Conservation (phyloP, 2,797 vertebrate species). For the Phoeniculus purpureus region DNA sequence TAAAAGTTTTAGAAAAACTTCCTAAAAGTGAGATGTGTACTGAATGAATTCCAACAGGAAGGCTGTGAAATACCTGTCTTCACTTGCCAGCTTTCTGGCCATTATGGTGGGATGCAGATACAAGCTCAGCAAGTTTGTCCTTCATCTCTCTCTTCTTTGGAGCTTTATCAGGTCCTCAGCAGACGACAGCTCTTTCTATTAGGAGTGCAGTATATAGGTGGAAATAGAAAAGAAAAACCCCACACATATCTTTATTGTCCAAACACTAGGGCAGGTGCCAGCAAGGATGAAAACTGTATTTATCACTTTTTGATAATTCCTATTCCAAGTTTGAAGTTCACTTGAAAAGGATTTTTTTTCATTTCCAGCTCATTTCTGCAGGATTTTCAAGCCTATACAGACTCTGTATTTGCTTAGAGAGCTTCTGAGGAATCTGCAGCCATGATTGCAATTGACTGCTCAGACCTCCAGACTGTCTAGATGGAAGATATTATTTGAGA, state of each 20-base stretch:
- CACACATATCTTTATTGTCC: neutral
- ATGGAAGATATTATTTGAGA: neutral
- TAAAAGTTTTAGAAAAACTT: neutral
- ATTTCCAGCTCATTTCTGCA: neutral
- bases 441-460: neutral
- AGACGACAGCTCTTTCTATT: neutral
- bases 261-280: neutral
- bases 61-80: neutral
- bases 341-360: neutral
- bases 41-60: neutral
- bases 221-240: neutral
- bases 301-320: neutral
- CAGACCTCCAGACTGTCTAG: neutral
- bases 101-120: neutral
- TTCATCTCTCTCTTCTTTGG: neutral
- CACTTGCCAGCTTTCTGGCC: neutral
- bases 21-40: neutral
- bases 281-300: neutral
- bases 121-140: neutral
- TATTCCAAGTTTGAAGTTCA: neutral
- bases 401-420: neutral
- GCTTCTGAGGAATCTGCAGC: neutral
- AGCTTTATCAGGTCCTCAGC: neutral
- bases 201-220: neutral
- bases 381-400: neutral